Base-by-base conservation (phyloP, 2,113 vertebrate species). In the Callopanchax toddi region DNA sequence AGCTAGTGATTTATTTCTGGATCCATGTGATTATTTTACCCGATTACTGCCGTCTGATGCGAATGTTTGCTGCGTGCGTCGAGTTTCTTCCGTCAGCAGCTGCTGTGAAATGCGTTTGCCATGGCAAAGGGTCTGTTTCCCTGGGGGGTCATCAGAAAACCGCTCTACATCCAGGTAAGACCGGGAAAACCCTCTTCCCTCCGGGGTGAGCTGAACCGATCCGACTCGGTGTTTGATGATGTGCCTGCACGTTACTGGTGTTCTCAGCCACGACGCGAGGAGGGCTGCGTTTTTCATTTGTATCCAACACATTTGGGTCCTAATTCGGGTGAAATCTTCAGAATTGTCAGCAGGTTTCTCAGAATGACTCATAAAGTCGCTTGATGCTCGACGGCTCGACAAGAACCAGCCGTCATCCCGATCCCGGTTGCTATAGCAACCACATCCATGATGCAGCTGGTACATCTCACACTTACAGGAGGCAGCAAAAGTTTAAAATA, bases 51-150 rank as follows among this genome's bases (percentile, higher is more conserved):
- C n/a, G n/a, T n/a, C 64, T 69, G 65, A 59, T 11, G 39, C 36
- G 55, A 50, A 50, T 23, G 18, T 52, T 60, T 60, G 59, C n/a
- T n/a, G 51, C 21, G 51, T 2, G 3, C 32, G 52, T 43, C 36
- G 48, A 36, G 21, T 53, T 46, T 16, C 44, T 43, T 61, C 42
- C 52, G 63, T 17, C 55, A 36, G 62, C 64, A 67, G 90, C 89
- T 67, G 79, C 52, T 83, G 94, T 93, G 94, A 91, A 81, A 96
- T 96, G 94, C 91, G 82, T 80, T 40, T 90, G 87, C 91, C 91
- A 96, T 96, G 95, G 95, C 95, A 79, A 93, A 92, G 89, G 90
- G 87, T 89, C 86, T 93, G 89, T 92, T 94, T 89, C 87, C 94
- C 83, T 93, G 92, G 91, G 87, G 93, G 89, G 86, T 94, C 91